Evolutionary conservation across 1,140 invertebrate genomes (phyloP), one percentile per base, ranked within the genome.

Genomic region (Drosophila obscura): DNA sequence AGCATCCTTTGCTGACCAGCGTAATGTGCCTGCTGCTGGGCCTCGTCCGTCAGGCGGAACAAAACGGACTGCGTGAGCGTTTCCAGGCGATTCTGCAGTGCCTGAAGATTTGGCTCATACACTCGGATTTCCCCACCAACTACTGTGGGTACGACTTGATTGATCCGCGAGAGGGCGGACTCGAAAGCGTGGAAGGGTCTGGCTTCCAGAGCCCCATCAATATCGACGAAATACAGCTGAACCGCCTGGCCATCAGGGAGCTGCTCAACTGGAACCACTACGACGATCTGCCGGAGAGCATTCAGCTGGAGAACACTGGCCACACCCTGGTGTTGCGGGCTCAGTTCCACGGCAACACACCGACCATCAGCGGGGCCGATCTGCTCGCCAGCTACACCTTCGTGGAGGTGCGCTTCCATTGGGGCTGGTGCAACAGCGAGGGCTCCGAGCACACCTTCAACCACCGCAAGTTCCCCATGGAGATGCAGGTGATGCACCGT

Each of bases 361-460:
- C 94, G 0, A 92, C 79, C 0, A 73, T 94, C 2, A 80, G 85
- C 64, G 93, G 94, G 5, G 94, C 93, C 13, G 89, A 94, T 56
- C 63, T 92, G 15, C 62, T 81, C 13, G 80, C 91, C 16, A 73
- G 77, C 9, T 94, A 94, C 51, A 90, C 92, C 13, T 93, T 94
- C 35, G 80, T 93, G 8, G 92, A 93, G 35, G 66, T 93, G 9
- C 79, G 92, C 15, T 94, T 94, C 51, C 93, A 93, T 16, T 94
- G 94, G 94, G 93, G 94, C 22, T 92, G 92, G 26, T 92, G 90
- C 28, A 92, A 94, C 50, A 91, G 92, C 28, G 93, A 93, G 63
- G 94, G 94, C 13, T 94, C 94, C 8, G 94, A 94, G 73, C 94
- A 94, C 53, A 93, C 93, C 15, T 65, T 94, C 0, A 92, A 94